Conservation (phyloP, 2,113 vertebrate species). For the Myiagra hebetior region DNA sequence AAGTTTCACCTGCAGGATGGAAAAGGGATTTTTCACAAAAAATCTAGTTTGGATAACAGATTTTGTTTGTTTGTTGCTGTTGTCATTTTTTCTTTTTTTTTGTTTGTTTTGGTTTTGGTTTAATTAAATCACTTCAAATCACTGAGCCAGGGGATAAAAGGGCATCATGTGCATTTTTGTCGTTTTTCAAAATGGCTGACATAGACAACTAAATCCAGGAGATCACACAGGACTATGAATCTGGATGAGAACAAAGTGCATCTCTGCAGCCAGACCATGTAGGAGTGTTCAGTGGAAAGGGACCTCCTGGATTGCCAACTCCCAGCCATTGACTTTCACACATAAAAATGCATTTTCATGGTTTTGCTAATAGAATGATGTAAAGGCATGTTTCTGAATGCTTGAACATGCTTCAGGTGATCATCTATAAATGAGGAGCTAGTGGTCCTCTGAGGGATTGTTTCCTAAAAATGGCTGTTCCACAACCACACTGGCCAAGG, state of each 20-base stretch:
- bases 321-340: neutral
- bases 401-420: neutral
- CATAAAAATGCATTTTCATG: neutral
- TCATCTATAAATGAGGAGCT: neutral
- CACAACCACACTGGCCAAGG: neutral
- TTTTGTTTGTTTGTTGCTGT: neutral
- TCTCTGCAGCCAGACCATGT: neutral
- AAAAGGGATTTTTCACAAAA: neutral
- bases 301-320: neutral
- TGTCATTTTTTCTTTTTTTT: accelerated
- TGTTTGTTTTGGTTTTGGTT: neutral
- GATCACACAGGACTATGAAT: neutral
- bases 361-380: neutral
- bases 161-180: neutral
- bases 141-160: neutral
- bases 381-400: neutral
- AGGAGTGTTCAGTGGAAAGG: neutral
- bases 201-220: neutral
- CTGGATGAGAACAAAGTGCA: neutral
- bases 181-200: neutral
- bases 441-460: neutral
- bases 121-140: neutral
- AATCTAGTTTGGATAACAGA: neutral
- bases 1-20: neutral
- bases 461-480: neutral